Evolutionary conservation across 2,888 invertebrate genomes (phyloP), one percentile per base, ranked within the genome.

Genomic region (Ischnura elegans): DNA sequence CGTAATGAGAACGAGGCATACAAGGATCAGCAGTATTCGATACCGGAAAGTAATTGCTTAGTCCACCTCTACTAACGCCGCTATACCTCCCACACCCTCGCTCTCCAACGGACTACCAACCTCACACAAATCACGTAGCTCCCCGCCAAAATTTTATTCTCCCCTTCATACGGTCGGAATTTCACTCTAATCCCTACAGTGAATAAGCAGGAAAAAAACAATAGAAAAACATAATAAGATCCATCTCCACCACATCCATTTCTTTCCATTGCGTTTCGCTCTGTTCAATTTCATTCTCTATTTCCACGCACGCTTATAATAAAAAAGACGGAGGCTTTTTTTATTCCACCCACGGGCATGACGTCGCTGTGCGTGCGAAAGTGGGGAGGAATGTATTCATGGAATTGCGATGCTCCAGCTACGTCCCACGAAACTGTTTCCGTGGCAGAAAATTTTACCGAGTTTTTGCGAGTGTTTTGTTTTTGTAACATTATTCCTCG

Each of bases 241-340:
- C 36, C 76, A 16, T 36, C 29, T 76, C 36, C 36, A 76, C 66
- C 76, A 36, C 76, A 76, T 36, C 66, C 66, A 90, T 55, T 90
- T 90, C 45, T 87, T 86, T 46, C 76, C 76, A 76, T 55, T 55
- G 55, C 43, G 90, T 90, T 61, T 61, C 61, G n/a, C 61, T 90
- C 61, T 90, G 43, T 61, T 87, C 42, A 51, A 36, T 55, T 55
- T 90, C 55, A 43, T 51, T 51, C 51, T 55, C 87, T 46, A 61
- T 21, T 36, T 36, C 76, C 87, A 42, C 90, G n/a, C 61, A 43
- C 90, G n/a, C n/a, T 5, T 66, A 90, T 61, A 61, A 45, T 42
- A 55, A 43, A 61, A 43, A 61, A 43, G 61, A 36, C 43, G 61
- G 21, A 43, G 16, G 55, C 61, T 61, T 61, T 61, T 19, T n/a